phyloP scores from a whole-genome alignment of 2,888 invertebrate species.

The Pycnomerus fuliginosus region DNA sequence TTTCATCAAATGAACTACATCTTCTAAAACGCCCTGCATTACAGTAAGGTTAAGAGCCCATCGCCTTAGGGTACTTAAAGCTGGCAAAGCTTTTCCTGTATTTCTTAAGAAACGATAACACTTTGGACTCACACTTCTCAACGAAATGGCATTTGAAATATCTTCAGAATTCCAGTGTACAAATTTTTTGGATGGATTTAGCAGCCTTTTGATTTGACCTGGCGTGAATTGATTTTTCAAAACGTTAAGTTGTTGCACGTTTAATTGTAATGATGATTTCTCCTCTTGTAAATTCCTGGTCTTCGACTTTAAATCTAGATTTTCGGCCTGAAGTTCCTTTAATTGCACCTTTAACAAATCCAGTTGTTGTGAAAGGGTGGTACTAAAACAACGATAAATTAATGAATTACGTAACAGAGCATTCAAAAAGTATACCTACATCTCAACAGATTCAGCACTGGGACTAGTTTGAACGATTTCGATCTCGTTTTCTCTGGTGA shows the following conservation, averaged over 20 bases:
- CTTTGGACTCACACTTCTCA: constrained; percentile 27
- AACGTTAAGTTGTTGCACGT: background rate
- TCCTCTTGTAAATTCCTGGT: background rate
- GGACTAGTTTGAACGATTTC: no score
- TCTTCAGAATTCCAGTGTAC: constrained; percentile 21
- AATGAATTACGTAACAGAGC: no score
- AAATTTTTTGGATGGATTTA: constrained; percentile 9
- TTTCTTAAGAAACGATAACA: constrained; percentile 24
- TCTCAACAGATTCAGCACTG: no score
- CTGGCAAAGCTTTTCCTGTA: constrained; percentile 24
- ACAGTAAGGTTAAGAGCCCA: constrained; percentile 7
- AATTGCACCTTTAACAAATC: no score
- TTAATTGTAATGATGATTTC: background rate
- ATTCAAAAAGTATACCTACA: background rate
- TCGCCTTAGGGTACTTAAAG: constrained; percentile 12
- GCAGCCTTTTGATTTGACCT: constrained; percentile 18
- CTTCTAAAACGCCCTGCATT: constrained; percentile 5
- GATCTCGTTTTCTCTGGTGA: no score
- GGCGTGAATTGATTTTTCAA: constrained; percentile 14
- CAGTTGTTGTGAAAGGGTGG: no score
- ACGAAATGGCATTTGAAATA: constrained; percentile 21
- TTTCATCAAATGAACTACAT: constrained; percentile 12
- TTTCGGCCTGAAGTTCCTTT: no score
- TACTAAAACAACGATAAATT: no score
- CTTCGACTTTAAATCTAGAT: background rate